A percentile compares a stretch with the other conserved stretches of the same genome.
Evolutionary conservation across 2,888 invertebrate species (phyloP).

Genomic region (Eueremaeus valkanovi): DNA sequence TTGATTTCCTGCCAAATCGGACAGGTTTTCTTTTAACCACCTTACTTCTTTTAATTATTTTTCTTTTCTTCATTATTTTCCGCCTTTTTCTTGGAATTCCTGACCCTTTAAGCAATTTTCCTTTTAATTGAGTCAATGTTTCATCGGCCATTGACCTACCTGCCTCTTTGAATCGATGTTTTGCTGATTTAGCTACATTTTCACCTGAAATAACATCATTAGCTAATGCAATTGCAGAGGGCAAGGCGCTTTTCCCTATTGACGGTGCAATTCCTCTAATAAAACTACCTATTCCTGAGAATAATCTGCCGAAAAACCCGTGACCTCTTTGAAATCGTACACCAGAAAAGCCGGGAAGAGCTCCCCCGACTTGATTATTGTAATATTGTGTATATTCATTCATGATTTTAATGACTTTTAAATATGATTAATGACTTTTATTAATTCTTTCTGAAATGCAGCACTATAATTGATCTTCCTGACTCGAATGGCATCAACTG

Average conservation of each 20-base stretch:
- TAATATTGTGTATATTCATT: slow-evolving; percentile 10
- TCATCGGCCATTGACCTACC: not conserved
- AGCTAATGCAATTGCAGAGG: not conserved
- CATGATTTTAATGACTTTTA: not conserved
- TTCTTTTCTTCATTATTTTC: no score
- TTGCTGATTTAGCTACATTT: not conserved
- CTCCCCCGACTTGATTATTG: slow-evolving; percentile 5
- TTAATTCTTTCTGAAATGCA: not conserved
- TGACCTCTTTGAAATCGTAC: slow-evolving; percentile 14
- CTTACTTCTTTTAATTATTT: no score
- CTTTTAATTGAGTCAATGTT: not conserved
- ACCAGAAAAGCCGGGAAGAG: not conserved
- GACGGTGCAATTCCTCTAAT: not conserved
- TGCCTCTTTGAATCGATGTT: not conserved
- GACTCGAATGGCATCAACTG: not conserved
- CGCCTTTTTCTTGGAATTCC: not conserved
- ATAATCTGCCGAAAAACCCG: not conserved
- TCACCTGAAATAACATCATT: not conserved
- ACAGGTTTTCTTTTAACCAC: no score
- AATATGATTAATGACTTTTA: not conserved
- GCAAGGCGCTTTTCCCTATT: not conserved
- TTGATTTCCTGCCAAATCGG: no score
- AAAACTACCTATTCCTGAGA: not conserved
- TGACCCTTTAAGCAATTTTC: not conserved
- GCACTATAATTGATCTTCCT: not conserved